Percentiles rank a stretch among this genome's conserved stretches.
These are phyloP conservation scores for Odontamblyopus rebecca DNA, from an alignment of 2,797 vertebrate species.

Conservation along the genomic window DNA sequence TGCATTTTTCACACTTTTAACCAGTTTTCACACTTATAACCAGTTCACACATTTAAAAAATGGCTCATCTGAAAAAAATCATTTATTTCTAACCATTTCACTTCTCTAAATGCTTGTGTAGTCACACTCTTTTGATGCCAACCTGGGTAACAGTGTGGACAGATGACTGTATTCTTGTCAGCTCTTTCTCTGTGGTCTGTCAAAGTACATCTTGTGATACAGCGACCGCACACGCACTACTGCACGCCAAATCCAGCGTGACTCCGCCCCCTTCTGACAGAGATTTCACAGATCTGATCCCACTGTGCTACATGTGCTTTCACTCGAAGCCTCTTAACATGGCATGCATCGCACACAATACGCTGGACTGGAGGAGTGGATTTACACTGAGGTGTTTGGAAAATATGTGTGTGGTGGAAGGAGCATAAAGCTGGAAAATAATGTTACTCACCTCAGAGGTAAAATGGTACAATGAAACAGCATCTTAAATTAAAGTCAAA, in stretches of 20 bases:
- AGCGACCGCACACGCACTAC: conserved; percentile 43
- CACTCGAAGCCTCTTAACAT: conserved; percentile 42
- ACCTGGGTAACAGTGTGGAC: conserved; percentile 12
- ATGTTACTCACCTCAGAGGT: not conserved
- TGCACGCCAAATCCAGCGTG: conserved; percentile 32
- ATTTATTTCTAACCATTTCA: conserved; percentile 8
- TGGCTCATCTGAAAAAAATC: not conserved
- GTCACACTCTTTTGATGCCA: conserved; percentile 28
- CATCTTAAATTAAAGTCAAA: too few relatives aligned
- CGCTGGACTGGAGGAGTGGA: conserved; percentile 42
- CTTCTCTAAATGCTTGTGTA: conserved; percentile 42
- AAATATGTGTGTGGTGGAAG: conserved; percentile 19
- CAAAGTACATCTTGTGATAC: conserved; percentile 55
- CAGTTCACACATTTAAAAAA: not conserved
- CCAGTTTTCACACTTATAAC: not conserved
- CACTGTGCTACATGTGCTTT: conserved; percentile 55
- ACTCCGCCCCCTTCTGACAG: conserved; percentile 57
- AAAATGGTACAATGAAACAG: not conserved
- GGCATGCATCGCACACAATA: conserved; percentile 46
- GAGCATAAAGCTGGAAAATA: not conserved
- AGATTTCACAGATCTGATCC: conserved; percentile 52
- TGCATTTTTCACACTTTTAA: too few relatives aligned
- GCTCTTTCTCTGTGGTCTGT: conserved; percentile 36
- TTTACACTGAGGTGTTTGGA: conserved; percentile 47
- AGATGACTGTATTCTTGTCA: conserved; percentile 40